These are phyloP conservation scores for Gambusia yucatana DNA, from an alignment of 2,797 vertebrate genomes.

Conservation along the genomic window DNA sequence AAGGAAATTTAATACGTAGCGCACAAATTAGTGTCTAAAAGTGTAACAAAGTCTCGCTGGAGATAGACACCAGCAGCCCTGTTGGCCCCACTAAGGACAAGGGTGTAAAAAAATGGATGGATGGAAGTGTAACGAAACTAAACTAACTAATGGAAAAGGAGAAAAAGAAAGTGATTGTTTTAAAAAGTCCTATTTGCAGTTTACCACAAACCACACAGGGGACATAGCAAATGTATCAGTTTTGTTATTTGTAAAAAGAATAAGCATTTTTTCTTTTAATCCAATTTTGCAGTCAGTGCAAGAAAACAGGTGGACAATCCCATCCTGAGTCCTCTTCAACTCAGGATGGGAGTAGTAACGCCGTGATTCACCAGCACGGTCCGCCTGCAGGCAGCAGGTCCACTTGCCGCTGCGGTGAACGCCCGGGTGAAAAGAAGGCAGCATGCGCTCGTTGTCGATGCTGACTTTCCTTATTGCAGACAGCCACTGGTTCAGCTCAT, in stretches of 20 bases:
- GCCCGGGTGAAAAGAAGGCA: constrained; percentile 88
- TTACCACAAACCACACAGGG: background rate
- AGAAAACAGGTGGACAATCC: background rate
- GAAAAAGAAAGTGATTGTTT: background rate
- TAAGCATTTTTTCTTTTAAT: background rate
- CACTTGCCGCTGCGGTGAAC: constrained; percentile 86
- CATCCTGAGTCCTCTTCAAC: background rate
- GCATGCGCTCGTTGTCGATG: constrained; percentile 84
- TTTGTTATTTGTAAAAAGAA: background rate
- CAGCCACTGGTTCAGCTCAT: constrained; percentile 93
- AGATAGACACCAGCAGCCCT: no score
- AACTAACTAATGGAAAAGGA: background rate
- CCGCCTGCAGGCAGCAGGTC: constrained; percentile 89
- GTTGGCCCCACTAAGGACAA: no score
- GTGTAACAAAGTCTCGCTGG: background rate
- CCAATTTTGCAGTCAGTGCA: background rate
- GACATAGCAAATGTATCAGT: background rate
- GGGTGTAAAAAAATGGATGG: no score
- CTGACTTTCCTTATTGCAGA: constrained; percentile 90
- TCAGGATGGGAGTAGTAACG: constrained; percentile 10
- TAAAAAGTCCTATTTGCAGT: background rate
- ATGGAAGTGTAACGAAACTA: no score
- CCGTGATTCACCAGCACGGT: constrained; percentile 80
- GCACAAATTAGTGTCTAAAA: background rate
- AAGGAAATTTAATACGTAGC: background rate